These are phyloP conservation scores for Elgaria multicarinata DNA, from an alignment of 2,113 vertebrate species.

Conservation along the genomic window DNA sequence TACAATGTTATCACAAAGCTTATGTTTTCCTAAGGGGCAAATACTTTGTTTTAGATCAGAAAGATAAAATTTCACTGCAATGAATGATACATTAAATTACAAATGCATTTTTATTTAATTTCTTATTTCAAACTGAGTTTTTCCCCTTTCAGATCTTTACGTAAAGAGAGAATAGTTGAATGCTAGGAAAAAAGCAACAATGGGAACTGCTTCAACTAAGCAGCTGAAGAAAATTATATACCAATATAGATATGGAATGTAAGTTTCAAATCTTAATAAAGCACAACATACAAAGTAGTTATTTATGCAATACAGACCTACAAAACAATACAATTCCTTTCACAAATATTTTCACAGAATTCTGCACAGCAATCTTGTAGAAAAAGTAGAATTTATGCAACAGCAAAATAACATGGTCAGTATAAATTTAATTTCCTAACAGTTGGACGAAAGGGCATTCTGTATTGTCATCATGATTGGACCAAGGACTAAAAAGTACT, in stretches of 20 bases:
- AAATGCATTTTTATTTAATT: constrained; percentile 88
- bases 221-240: constrained; percentile 57
- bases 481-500: constrained; percentile 42
- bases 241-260: constrained; percentile 66
- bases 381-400: constrained; percentile 80
- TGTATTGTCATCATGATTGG: constrained; percentile 44
- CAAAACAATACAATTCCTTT: constrained; percentile 73
- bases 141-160: constrained; percentile 81
- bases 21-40: not conserved
- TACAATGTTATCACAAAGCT: not conserved
- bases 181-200: constrained; percentile 43
- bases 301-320: constrained; percentile 80
- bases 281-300: constrained; percentile 81
- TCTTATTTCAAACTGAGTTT: constrained; percentile 78
- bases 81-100: constrained; percentile 72
- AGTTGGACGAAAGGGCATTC: constrained; percentile 52
- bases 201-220: constrained; percentile 50
- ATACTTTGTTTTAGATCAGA: not conserved
- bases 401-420: constrained; percentile 79
- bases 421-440: constrained; percentile 75
- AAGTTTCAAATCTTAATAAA: constrained; percentile 64
- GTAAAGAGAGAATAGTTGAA: constrained; percentile 68
- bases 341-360: constrained; percentile 80
- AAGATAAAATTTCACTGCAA: constrained; percentile 16
- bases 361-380: constrained; percentile 80